These are phyloP conservation scores for Stichodactyla mertensii DNA, from an alignment of 64 coral and sea anemone genomes.

Conservation along the genomic window DNA sequence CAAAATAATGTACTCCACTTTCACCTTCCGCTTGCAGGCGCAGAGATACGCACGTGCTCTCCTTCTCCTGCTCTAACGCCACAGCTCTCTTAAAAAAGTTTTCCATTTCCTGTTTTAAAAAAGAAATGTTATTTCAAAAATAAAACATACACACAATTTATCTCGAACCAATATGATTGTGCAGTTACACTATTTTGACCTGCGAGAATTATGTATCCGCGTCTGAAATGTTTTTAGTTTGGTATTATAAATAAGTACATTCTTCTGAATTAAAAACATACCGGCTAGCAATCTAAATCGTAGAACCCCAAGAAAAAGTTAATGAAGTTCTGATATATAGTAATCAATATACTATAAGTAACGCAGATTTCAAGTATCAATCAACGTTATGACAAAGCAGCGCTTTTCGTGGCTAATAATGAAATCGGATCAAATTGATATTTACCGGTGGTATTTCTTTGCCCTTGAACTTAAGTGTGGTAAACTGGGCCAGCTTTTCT, in stretches of 20 bases:
- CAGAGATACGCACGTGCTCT: not conserved
- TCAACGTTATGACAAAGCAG: not conserved
- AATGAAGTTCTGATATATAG: too few relatives aligned
- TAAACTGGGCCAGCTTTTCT: conserved; percentile 52
- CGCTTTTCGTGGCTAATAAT: not conserved
- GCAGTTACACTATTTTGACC: too few relatives aligned
- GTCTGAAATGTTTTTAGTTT: too few relatives aligned
- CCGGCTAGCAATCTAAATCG: too few relatives aligned
- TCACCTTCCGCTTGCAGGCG: not conserved
- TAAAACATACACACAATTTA: not conserved
- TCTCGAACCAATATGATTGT: not conserved
- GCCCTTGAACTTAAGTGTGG: not conserved
- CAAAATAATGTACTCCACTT: not conserved
- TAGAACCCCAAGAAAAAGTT: too few relatives aligned
- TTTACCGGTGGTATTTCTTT: conserved; percentile 14
- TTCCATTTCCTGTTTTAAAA: not conserved
- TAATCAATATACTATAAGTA: too few relatives aligned
- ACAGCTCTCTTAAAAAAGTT: not conserved
- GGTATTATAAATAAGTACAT: too few relatives aligned
- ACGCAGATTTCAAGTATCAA: too few relatives aligned
- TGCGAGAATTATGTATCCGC: too few relatives aligned
- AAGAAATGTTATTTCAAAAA: not conserved
- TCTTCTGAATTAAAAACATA: too few relatives aligned
- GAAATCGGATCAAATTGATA: not conserved
- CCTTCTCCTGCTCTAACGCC: not conserved